Base-by-base conservation (phyloP, 2,888 invertebrate genomes). In the Drosophila lacicola region DNA sequence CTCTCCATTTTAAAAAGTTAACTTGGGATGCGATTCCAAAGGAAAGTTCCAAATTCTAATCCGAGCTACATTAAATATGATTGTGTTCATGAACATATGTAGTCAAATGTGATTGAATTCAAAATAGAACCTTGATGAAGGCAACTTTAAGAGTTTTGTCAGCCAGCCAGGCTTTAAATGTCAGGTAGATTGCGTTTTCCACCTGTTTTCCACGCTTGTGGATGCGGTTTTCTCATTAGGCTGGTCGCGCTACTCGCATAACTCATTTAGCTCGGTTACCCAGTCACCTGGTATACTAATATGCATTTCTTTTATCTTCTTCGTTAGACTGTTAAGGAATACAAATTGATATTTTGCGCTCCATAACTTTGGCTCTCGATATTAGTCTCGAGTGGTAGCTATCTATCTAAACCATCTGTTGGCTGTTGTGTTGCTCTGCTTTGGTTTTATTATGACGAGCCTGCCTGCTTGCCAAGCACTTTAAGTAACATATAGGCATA, bases 381-480 rank as follows among this genome's bases (percentile, higher is more conserved):
- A 29, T 25, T 21, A 33, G 51, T 63, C 63, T 63, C 44, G n/a
- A 63, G 39, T 21, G 45, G 8, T 13, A 34, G 45, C 37, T 53
- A 70, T 75, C 76, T 75, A 75, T 64, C 29, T 55, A 39, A 66
- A 46, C 45, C 78, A 70, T 78, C 70, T 21, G 34, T 25, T 53
- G 37, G 50, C 39, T 60, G 58, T 21, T 29, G 25, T 29, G 19
- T 39, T 29, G 21, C 33, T 21, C 62, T 33, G 41, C 47, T 46
- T 53, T 21, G 53, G 13, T 57, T 54, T 36, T 41, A 54, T 54
- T 33, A 21, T 50, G 41, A 51, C 51, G 64, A n/a, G 55, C 55
- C 11, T 33, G 49, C 47, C 41, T 36, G 5, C 29, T 29, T 46
- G 14, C 5, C 34, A 39, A 53, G 51, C 54, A 72, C 67, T 71